Evolutionary conservation across 2,113 vertebrate genomes (phyloP), one percentile per base, ranked within the genome.

Genomic region (Nyctereutes procyonoides): DNA sequence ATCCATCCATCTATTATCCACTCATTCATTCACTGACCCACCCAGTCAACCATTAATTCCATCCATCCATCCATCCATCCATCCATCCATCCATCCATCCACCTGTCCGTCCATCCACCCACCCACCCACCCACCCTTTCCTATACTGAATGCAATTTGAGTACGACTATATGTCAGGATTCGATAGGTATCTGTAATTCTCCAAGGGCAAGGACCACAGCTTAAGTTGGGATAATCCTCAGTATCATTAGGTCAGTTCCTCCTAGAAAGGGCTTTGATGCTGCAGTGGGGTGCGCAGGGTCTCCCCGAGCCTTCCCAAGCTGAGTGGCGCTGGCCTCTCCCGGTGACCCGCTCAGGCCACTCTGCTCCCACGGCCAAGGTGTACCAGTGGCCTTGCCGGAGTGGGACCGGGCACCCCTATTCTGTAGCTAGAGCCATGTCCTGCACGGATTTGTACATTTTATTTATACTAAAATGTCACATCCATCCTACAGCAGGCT

Each of bases 401-500:
- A 79, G 89, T 79, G 73, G 96, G 92, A 94, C 77, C 60, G 77
- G 97, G 97, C 51, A 73, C 85, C 91, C 90, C 95, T 73, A 94
- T 93, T 97, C 74, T 87, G 97, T 91, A 88, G 95, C 90, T 93
- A 86, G 84, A 22, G 90, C 11, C 65, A 51, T 5, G 0, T 96
- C 92, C 96, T 96, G 93, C 69, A 96, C 43, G 97, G 51, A 97
- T 96, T 94, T 80, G 67, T 93, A 94, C 32, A 0, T 95, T 97
- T 90, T 97, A 88, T 94, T 97, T 97, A 94, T 82, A 97, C 91
- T 28, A 96, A 19, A 0, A 58, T 98, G 97, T 97, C 98, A 97
- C 81, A 93, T 97, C 94, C 93, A 88, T 97, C 95, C 96, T 73
- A 35, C 89, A 58, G 0, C 93, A 94, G 98, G 85, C 96, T 87